Evolutionary conservation across 2,888 invertebrate genomes (phyloP), one percentile per base, ranked within the genome.

Genomic region (Unio delphinus): DNA sequence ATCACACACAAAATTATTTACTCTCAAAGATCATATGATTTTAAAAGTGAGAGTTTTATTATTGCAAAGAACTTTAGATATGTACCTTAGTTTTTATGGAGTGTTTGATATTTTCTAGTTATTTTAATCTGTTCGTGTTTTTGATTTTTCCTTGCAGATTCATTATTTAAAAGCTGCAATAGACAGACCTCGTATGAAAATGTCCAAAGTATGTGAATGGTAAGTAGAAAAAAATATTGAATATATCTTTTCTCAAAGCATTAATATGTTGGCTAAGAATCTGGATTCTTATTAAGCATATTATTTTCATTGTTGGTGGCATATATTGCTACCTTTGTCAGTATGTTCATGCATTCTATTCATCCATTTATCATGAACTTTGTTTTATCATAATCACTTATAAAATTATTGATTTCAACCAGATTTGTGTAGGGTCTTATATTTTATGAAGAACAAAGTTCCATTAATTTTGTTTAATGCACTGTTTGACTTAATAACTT

Each of bases 131-230:
- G n/a, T 30, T 61, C 23, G 15, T 63, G 3, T 57, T 20, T 64
- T 61, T 23, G 3, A 28, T 45, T 66, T 58, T 56, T 55, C 69
- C 30, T 86, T 86, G n/a, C 83, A 91, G 90, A 87, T 90, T 68
- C 84, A 86, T 86, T 93, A 95, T 88, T 91, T 95, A 82, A 93
- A 93, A 88, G 93, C 93, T 88, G 94, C 94, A 89, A 90, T 96
- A 86, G 94, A 94, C 85, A 94, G 95, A 86, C 97, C 97, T 78
- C 93, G 98, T 89, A 94, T 97, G 91, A 98, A 98, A 92, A 95
- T 96, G 73, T 96, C 97, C 69, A 96, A 96, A 91, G 97, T 97
- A 59, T 59, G 59, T 59, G 59, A 59, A 59, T 59, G 59, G 59
- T 23, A 59, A 59, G 59, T 23, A 64, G 20, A 64, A 11, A 64